These are phyloP conservation scores for Arothron firmamentum DNA, from an alignment of 2,113 vertebrate species.

Conservation along the genomic window DNA sequence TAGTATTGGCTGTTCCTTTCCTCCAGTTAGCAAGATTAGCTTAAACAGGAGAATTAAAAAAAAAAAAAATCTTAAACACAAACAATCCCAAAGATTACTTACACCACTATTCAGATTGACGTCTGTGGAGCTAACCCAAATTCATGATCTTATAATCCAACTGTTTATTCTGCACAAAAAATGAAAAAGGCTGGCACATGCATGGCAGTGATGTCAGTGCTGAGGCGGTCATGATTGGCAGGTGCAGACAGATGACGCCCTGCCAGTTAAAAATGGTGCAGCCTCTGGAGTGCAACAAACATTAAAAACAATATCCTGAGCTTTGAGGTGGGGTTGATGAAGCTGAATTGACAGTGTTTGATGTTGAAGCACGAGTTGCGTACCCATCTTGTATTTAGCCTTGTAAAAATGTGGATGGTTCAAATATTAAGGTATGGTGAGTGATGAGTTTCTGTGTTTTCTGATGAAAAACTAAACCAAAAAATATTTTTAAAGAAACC, in stretches of 20 bases:
- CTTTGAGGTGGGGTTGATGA: neutral
- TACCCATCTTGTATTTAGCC: too few relatives aligned
- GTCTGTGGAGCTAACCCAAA: constrained; percentile 65
- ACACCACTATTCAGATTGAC: constrained; percentile 55
- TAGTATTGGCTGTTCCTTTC: too few relatives aligned
- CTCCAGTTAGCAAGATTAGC: too few relatives aligned
- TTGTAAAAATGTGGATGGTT: too few relatives aligned
- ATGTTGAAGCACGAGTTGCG: too few relatives aligned
- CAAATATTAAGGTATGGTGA: too few relatives aligned
- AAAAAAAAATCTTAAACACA: constrained; percentile 32
- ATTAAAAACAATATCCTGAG: constrained; percentile 4
- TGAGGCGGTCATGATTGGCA: constrained; percentile 21
- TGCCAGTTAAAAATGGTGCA: constrained; percentile 14
- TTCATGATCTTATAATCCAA: constrained; percentile 70
- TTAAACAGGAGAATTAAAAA: too few relatives aligned
- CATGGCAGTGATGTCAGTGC: constrained; percentile 24
- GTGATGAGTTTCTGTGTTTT: neutral
- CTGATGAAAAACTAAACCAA: neutral
- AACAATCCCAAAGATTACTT: constrained; percentile 41
- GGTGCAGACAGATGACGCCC: constrained; percentile 7
- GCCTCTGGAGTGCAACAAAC: constrained; percentile 2
- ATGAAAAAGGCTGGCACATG: constrained; percentile 18
- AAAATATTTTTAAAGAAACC: neutral
- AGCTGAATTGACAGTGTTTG: too few relatives aligned
- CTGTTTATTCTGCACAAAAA: constrained; percentile 50